Evolutionary conservation across 2,888 invertebrate genomes (phyloP), one percentile per base, ranked within the genome.

Genomic region (Chaitophorus viminalis): DNA sequence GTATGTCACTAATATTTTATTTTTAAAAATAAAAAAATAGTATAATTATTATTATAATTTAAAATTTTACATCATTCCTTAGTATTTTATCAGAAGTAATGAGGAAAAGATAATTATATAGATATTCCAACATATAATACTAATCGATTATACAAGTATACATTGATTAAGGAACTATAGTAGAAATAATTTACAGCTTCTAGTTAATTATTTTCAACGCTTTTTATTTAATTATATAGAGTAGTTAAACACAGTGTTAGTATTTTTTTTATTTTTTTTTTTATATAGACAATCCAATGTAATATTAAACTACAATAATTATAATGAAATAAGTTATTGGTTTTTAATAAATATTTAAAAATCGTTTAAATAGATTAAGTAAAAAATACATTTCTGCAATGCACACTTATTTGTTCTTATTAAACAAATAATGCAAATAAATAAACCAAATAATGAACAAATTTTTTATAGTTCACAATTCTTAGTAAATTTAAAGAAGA

Each of bases 161-260:
- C 18, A 21, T 36, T 54, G 36, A 82, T 82, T 21, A 36, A 82
- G 36, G 74, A 74, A 82, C 54, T 54, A n/a, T n/a, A 11, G 29
- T 60, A 18, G 6, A 3, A 39, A 75, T 65, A 75, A 82, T 83
- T 72, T 17, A 17, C 21, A 39, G 31, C 31, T 65, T 75, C 29
- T 60, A 25, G 83, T 65, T 25, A 31, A 68, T 82, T 72, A 33
- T n/a, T 54, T 74, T 74, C 39, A 75, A 65, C 39, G 65, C 31
- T 39, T 72, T 74, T 18, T n/a, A 36, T 18, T 74, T 82, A 70
- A 74, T 74, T 82, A 60, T 29, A 18, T 9, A 18, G 14, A n/a
- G 79, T 83, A 60, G 72, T 31, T 74, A 74, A 29, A 31, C 18
- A 31, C 6, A 52, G 11, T 6, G 2, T 9, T 18, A n/a, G 29